Evolutionary conservation across 2,888 invertebrate genomes (phyloP).

Genomic region (Sycophila texana): DNA sequence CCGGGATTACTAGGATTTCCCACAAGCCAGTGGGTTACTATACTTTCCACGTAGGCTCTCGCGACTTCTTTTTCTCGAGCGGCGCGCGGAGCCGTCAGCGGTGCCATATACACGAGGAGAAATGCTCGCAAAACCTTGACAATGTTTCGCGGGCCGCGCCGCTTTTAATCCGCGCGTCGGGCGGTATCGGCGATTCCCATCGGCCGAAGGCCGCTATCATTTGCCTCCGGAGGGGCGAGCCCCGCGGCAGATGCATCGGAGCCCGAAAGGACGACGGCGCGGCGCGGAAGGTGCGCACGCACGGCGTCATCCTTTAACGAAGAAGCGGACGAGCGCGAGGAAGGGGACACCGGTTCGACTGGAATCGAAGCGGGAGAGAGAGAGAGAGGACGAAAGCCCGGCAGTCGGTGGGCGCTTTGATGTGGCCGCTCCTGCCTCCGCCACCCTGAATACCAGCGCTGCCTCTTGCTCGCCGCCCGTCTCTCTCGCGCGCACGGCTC

Average conservation of each 20-base stretch:
- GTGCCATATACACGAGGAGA: constrained; percentile 51
- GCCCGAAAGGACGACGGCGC: no score
- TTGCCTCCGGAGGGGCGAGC: background rate
- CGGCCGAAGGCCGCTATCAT: background rate
- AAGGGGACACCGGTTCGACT: constrained; percentile 68
- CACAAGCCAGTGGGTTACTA: constrained; percentile 53
- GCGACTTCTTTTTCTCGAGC: constrained; percentile 30
- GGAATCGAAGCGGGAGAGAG: constrained; percentile 67
- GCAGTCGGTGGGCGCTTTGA: constrained; percentile 72
- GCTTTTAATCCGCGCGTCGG: constrained; percentile 10
- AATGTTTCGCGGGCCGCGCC: constrained; percentile 1
- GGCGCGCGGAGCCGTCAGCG: constrained; percentile 5
- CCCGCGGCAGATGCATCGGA: background rate
- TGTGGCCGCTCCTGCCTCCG: constrained; percentile 70
- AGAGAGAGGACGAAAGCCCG: constrained; percentile 61
- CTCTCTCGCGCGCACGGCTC: constrained; percentile 30
- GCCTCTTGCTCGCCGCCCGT: constrained; percentile 52
- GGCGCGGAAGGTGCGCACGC: background rate
- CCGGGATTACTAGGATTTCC: constrained; percentile 55
- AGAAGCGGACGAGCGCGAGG: constrained; percentile 33
- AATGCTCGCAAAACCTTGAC: constrained; percentile 52
- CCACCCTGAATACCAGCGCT: constrained; percentile 71
- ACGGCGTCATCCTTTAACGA: constrained; percentile 45
- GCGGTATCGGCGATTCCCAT: constrained; percentile 25
- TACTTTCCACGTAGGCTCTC: constrained; percentile 52